Evolutionary conservation across 2,888 invertebrate species (phyloP), one percentile per base, ranked within the genome.

Genomic region (Synanthedon vespiformis): DNA sequence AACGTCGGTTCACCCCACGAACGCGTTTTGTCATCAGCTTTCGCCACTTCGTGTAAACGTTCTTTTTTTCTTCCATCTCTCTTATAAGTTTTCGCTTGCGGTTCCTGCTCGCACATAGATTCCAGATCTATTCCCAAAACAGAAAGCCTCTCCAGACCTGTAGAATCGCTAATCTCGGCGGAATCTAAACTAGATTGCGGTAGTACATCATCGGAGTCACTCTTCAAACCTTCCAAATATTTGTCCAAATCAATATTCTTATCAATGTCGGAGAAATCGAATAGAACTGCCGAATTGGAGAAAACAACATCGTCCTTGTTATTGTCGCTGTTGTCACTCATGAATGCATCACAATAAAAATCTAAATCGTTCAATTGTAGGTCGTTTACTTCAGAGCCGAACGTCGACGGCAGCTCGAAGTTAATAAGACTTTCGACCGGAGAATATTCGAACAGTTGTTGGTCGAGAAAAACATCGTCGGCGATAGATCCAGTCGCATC

Each of bases 391-490:
- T 80, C 82, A 41, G 74, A 59, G 56, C 65, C 72, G 56, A 79
- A 57, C 50, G 72, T 65, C 1, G 65, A 55, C 16, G 86, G 86
- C 47, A 86, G 65, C 60, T 86, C 83, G 60, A 86, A 85, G 68
- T 85, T 85, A 58, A 84, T 78, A 58, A 87, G 80, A 53, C 81
- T 86, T 58, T 86, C 87, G 8, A 76, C 80, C 55, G 86, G 85
- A 4, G 86, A 85, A 59, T 77, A 79, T 59, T 85, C 82, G 60
- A 83, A 85, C 2, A 77, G 77, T 57, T 81, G 77, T 56, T 86
- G 85, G 56, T 70, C 77, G 51, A 83, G 68, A 18, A 84, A 71
- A 34, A 71, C 77, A 53, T 84, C 84, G 56, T 82, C 80, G 27
- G 78, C 64, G 55, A 74, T 64, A 52, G 71, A 63, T 53, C 73